Conservation (phyloP, 1,140 invertebrate genomes). For the Ephestia elutella region DNA sequence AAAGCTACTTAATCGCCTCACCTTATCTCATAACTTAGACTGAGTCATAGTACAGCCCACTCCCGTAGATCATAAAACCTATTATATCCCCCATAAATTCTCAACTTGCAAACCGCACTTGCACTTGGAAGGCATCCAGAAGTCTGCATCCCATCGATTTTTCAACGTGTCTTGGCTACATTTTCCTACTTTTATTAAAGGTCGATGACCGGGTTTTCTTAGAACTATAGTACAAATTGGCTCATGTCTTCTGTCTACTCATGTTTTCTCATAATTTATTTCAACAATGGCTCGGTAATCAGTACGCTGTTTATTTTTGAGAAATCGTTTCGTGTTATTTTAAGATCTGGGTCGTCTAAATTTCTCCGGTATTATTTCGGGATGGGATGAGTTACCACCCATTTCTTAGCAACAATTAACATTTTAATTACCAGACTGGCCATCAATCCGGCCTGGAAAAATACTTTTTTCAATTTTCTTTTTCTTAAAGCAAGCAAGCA, state of each 20-base stretch:
- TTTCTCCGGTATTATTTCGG: not conserved
- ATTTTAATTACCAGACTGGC: no score
- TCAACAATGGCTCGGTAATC: not conserved
- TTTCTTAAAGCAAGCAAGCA: no score
- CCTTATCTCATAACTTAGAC: not conserved
- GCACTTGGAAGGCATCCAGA: not conserved
- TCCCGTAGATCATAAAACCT: not conserved
- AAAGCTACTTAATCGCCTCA: not conserved
- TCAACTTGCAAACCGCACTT: not conserved
- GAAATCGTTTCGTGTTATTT: not conserved
- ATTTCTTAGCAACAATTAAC: no score
- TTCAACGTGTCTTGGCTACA: not conserved
- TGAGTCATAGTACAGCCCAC: not conserved
- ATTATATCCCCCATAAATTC: not conserved
- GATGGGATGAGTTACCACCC: not conserved
- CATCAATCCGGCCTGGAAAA: no score
- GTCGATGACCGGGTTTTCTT: not conserved
- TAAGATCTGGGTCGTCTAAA: not conserved
- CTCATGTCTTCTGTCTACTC: not conserved
- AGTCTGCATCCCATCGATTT: slow-evolving; percentile 3
- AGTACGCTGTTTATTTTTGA: not conserved
- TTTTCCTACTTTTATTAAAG: not conserved
- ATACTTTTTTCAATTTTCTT: no score
- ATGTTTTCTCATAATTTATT: not conserved
- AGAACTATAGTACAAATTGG: not conserved